Evolutionary conservation across 2,113 vertebrate species (phyloP).

Genomic region (Machaerirhynchus nigripectus): DNA sequence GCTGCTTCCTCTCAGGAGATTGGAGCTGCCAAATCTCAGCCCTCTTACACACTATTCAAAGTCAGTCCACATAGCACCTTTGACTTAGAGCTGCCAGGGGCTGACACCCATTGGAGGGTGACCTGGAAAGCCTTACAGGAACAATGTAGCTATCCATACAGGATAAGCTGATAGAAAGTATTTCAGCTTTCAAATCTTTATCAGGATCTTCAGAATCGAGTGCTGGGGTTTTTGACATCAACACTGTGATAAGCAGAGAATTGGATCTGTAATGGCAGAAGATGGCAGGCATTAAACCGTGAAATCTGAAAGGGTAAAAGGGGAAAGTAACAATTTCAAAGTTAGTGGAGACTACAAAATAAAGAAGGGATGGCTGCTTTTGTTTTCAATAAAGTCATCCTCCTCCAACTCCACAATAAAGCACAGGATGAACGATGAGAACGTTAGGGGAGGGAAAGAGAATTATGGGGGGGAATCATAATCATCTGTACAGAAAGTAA

Average conservation of each 20-base stretch:
- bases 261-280: not conserved
- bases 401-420: not conserved
- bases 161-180: not conserved
- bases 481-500: not conserved
- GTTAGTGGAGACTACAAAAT: not conserved
- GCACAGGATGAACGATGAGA: not conserved
- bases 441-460: not conserved
- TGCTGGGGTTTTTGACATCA: not conserved
- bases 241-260: not conserved
- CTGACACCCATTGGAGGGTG: not conserved
- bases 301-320: not conserved
- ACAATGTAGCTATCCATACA: not conserved
- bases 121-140: not conserved
- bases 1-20: not conserved
- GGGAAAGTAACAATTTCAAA: not conserved
- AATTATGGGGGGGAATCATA: not conserved
- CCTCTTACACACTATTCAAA: accelerated
- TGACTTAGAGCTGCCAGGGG: not conserved
- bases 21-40: not conserved
- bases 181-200: not conserved
- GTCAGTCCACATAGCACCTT: not conserved
- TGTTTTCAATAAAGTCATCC: not conserved
- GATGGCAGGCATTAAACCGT: not conserved
- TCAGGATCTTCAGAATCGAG: not conserved
- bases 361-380: not conserved